Percentiles rank a stretch among this genome's conserved stretches.
phyloP scores from a whole-genome alignment of 2,888 invertebrate species.

The Melanotus villosus region DNA sequence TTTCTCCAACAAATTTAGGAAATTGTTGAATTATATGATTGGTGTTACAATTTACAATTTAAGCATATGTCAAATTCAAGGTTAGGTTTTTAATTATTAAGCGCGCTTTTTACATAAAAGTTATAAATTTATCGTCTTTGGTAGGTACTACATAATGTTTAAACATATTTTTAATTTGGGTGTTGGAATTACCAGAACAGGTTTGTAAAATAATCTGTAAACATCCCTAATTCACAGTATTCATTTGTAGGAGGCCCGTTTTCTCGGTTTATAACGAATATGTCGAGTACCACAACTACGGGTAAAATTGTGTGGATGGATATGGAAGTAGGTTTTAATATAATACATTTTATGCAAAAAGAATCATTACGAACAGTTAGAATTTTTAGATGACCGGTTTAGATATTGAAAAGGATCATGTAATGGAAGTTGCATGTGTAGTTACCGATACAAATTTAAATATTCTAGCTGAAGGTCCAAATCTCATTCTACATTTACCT shows the following conservation, averaged over 20 bases:
- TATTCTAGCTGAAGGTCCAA: slow-evolving; percentile 81
- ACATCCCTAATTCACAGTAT: not conserved
- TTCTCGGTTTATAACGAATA: not conserved
- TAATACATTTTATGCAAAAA: not conserved
- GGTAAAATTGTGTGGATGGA: slow-evolving; percentile 82
- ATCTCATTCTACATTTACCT: slow-evolving; percentile 84
- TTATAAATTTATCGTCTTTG: not conserved
- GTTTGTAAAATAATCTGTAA: not conserved
- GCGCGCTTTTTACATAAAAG: not conserved
- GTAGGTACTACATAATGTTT: too few relatives aligned
- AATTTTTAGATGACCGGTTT: slow-evolving; percentile 88
- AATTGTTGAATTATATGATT: too few relatives aligned
- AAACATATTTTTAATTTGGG: too few relatives aligned
- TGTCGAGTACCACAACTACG: slow-evolving; percentile 40
- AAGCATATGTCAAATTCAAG: not conserved
- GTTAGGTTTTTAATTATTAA: not conserved
- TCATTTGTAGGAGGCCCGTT: not conserved
- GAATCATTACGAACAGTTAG: not conserved
- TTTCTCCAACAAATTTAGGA: not conserved
- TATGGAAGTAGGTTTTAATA: slow-evolving; percentile 71
- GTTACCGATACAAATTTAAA: slow-evolving; percentile 88
- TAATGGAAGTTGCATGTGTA: slow-evolving; percentile 92
- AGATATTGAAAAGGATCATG: slow-evolving; percentile 80
- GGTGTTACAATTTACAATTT: too few relatives aligned
- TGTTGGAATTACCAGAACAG: too few relatives aligned